phyloP scores from a whole-genome alignment of 1,140 invertebrate genomes.

The Ceratina japonica region DNA sequence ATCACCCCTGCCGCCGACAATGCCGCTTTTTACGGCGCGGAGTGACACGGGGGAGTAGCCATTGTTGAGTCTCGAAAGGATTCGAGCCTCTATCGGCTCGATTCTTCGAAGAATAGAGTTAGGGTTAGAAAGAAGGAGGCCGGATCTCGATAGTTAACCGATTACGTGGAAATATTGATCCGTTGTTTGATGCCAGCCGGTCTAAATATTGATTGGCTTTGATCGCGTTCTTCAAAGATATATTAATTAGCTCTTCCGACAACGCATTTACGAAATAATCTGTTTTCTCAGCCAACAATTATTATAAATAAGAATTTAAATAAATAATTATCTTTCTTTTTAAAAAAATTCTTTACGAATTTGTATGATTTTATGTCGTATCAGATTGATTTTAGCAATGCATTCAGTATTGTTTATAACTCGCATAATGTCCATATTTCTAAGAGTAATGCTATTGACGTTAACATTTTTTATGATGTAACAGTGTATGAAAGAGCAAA shows the following conservation, averaged over 20 bases:
- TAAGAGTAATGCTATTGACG: no score
- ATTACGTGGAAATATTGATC: conserved; percentile 74
- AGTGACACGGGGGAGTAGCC: conserved; percentile 56
- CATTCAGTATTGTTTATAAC: no score
- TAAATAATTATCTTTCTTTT: no score
- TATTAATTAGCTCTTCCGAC: background rate
- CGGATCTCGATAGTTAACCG: conserved; percentile 54
- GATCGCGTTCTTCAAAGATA: background rate
- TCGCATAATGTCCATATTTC: no score
- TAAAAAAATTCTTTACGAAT: no score
- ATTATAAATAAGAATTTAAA: no score
- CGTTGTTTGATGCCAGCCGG: conserved; percentile 53
- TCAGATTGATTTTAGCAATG: no score
- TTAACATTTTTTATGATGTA: no score
- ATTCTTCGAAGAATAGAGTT: conserved; percentile 53
- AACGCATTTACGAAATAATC: background rate
- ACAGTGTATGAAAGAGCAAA: conserved; percentile 57
- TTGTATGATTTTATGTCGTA: no score
- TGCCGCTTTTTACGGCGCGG: conserved; percentile 48
- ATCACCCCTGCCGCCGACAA: conserved; percentile 50
- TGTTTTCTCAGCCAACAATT: no score
- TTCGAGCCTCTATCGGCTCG: conserved; percentile 41
- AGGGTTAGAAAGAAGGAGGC: conserved; percentile 63
- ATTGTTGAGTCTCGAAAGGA: conserved; percentile 60
- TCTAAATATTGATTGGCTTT: conserved; percentile 70